Evolutionary conservation across 2,797 vertebrate genomes (phyloP), one percentile per base, ranked within the genome.

Genomic region (Coracias cyanogaster): DNA sequence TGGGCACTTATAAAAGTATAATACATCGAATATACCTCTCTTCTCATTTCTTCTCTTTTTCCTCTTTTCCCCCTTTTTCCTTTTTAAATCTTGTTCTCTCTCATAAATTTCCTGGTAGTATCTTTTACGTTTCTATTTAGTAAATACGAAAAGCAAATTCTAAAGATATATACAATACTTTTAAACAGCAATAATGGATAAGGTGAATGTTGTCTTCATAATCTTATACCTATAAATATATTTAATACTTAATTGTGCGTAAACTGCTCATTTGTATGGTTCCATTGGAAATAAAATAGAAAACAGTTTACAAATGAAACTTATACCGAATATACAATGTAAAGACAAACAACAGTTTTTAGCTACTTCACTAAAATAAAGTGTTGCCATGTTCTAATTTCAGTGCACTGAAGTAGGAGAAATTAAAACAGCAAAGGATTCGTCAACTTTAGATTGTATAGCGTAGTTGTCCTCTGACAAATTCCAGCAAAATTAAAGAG

Each of bases 351-450:
- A 86, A 5, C 12, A 43, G 19, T 49, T 79, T 78, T 57, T 0
- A 0, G 14, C 69, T 62, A 79, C 29, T 72, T 86, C 37, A 57
- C 22, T 86, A 45, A 86, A 74, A 81, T 71, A 57, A 61, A 52
- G 37, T 61, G 8, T 90, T 81, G 12, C 26, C 6, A 3, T 48
- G 4, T 74, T 84, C 35, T 55, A 43, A 41, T 70, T 82, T 91
- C n/a, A 62, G 54, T 54, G 35, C 12, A 15, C 20, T 66, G 28
- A 54, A 29, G 14, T 20, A 70, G 16, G 20, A 74, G 12, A 45
- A 52, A 39, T 66, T 90, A 80, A 93, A 31, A 25, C 71, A 86
- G 41, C 31, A 87, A 80, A 82, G 15, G 25, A 21, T 66, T 28
- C 20, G 21, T 26, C 37, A 87, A 1, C 65, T 88, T 83, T 10